Base-by-base conservation (phyloP, 2,888 invertebrate genomes). In the Autographa pulchrina region DNA sequence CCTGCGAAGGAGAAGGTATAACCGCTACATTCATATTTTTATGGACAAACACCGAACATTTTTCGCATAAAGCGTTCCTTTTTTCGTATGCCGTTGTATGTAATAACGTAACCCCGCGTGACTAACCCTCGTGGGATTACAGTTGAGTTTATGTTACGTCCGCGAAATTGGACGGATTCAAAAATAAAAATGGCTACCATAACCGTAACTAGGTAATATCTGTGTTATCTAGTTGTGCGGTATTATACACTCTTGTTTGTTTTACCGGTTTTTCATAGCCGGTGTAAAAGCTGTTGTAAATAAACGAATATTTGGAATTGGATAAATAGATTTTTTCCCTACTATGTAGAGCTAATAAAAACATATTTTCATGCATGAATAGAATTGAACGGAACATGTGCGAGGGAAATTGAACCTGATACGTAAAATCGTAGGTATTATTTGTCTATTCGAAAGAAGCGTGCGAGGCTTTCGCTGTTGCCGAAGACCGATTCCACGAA, bases 121-220 rank as follows among this genome's bases (percentile, higher is more conserved):
- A 85, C 88, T 87, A 87, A 85, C 87, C 85, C 89, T 84, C 86
- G 52, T 70, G 83, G 89, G 88, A 88, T 89, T 89, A 88, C 85
- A 73, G 81, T 82, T 81, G 79, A 87, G 88, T 89, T 89, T 88
- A 89, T 89, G 87, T 84, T 82, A 83, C 82, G 87, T 87, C 84
- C 85, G 83, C 86, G 80, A 88, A 89, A 89, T 89, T 88, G 87
- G 86, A 88, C 81, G 85, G 84, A 89, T 88, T 89, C 86, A 87
- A 88, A 89, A 89, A 87, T 87, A 87, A 87, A 87, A 87, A 89
- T 80, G 79, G 84, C 71, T 74, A 70, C 86, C 80, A 70, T 81
- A 80, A 81, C 80, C 72, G 79, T 81, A 81, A 78, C 77, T 82
- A 82, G 65, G 79, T 78, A 80, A 81, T 79, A 77, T 65, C 74